phyloP scores from a whole-genome alignment of 2,113 vertebrate genomes.

The Gulo gulo region DNA sequence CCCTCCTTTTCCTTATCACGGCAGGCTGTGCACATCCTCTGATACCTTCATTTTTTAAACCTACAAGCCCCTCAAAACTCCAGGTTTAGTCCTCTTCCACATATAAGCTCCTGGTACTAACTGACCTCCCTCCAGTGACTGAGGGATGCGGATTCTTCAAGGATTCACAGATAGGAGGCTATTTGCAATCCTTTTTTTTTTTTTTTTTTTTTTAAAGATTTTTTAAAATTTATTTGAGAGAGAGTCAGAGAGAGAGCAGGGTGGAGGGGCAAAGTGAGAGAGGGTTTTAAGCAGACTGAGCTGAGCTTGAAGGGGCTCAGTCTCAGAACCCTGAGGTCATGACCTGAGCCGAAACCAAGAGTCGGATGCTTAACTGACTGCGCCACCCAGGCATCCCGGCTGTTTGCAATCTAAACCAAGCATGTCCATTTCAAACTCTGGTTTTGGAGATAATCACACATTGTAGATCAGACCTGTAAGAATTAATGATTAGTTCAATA shows the following conservation, averaged over 20 bases:
- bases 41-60: background rate
- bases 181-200: background rate
- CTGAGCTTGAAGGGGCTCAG: too few species aligned
- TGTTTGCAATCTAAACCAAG: background rate
- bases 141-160: conserved; percentile 8
- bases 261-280: too few species aligned
- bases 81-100: background rate
- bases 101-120: background rate
- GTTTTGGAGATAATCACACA: background rate
- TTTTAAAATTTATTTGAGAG: too few species aligned
- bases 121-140: background rate
- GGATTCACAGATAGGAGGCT: background rate
- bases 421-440: background rate
- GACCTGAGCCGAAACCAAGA: too few species aligned
- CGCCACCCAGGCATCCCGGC: background rate
- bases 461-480: background rate
- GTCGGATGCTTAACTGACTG: too few species aligned
- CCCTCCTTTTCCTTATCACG: background rate
- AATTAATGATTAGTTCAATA: background rate
- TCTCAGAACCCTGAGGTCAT: too few species aligned
- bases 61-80: background rate
- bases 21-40: background rate
- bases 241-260: too few species aligned
- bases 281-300: too few species aligned
- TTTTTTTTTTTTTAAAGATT: too few species aligned